These are phyloP conservation scores for Eupithecia inturbata DNA, from an alignment of 2,888 invertebrate genomes.

Conservation along the genomic window DNA sequence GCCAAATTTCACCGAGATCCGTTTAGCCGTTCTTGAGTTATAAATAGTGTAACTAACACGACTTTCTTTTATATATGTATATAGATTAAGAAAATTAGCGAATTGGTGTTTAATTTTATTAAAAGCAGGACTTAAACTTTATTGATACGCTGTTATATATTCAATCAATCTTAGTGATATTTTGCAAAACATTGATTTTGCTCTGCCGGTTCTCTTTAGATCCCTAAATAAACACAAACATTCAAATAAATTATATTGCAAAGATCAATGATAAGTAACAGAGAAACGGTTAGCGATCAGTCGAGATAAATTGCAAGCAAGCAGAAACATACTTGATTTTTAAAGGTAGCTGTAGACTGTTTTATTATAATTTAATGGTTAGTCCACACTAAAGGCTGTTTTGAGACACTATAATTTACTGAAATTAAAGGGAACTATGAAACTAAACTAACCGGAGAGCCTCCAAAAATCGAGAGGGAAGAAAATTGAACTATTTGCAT, in stretches of 20 bases:
- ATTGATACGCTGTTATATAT: constrained; percentile 4
- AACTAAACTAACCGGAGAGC: not conserved
- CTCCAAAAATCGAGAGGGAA: not conserved
- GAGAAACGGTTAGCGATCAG: constrained; percentile 41
- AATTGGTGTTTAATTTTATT: not conserved
- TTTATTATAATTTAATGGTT: not conserved
- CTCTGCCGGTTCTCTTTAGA: constrained; percentile 13
- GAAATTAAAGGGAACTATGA: not conserved
- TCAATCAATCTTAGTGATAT: not conserved
- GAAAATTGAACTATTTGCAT: not conserved
- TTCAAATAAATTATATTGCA: constrained; percentile 29
- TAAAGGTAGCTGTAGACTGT: constrained; percentile 8
- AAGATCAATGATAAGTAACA: constrained; percentile 29
- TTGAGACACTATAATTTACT: not conserved
- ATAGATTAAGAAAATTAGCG: not conserved
- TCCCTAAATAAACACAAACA: constrained; percentile 25
- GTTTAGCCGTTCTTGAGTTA: no score
- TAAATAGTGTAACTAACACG: no score
- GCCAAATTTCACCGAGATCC: no score
- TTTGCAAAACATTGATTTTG: constrained; percentile 31
- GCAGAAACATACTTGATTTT: constrained; percentile 29
- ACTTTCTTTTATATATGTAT: no score
- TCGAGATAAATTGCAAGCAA: constrained; percentile 48
- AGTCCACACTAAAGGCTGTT: not conserved
- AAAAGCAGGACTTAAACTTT: not conserved